Evolutionary conservation across 2,888 invertebrate species (phyloP).

Genomic region (Automeris io): DNA sequence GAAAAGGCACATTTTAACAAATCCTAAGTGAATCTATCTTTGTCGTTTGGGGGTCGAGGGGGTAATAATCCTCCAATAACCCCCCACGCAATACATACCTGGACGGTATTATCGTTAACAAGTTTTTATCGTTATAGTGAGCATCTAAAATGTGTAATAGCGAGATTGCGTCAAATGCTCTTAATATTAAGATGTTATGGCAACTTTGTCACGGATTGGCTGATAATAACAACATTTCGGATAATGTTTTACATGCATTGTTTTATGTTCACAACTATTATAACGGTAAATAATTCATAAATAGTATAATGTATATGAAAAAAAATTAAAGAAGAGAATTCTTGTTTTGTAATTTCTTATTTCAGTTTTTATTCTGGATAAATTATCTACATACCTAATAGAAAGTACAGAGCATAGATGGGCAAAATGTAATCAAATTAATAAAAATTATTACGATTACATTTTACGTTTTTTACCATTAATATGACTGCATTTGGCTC

Average conservation of each 20-base stretch:
- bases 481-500: too few species aligned
- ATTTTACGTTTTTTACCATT: too few species aligned
- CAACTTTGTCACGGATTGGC: slow-evolving; percentile 32
- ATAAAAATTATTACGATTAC: too few species aligned
- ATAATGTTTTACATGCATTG: slow-evolving; percentile 9
- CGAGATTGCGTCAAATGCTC: slow-evolving; percentile 26
- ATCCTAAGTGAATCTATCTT: too few species aligned
- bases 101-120: slow-evolving; percentile 13
- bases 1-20: too few species aligned
- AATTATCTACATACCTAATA: too few species aligned
- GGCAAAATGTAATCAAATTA: too few species aligned
- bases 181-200: slow-evolving; percentile 25
- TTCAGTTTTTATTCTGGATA: too few species aligned
- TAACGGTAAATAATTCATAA: background rate
- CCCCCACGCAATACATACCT: slow-evolving; percentile 6
- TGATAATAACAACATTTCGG: slow-evolving; percentile 22
- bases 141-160: slow-evolving; percentile 20
- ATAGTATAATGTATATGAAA: background rate
- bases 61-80: too few species aligned
- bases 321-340: background rate
- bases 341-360: too few species aligned
- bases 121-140: slow-evolving; percentile 22
- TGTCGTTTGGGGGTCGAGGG: background rate
- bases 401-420: too few species aligned
- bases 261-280: slow-evolving; percentile 4